Evolutionary conservation across 2,113 vertebrate species (phyloP).

Genomic region (Bubo blakistoni): DNA sequence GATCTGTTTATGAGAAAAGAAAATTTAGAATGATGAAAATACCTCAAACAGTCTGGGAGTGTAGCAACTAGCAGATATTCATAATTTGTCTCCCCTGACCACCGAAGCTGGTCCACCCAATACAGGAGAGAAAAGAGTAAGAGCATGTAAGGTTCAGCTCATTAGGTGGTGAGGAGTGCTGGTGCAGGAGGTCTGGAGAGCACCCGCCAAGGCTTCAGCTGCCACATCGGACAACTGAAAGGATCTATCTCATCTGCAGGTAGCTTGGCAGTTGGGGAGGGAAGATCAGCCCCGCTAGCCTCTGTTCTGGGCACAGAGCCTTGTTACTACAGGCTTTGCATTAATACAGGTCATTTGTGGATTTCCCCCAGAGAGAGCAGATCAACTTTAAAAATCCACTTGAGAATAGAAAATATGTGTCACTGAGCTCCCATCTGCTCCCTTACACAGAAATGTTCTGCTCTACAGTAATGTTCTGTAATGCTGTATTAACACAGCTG

Average conservation of each 20-base stretch:
- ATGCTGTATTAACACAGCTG: background rate
- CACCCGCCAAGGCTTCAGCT: background rate
- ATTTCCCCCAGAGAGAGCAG: background rate
- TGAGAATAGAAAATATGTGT: background rate
- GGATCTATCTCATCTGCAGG: background rate
- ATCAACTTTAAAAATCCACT: background rate
- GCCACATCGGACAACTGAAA: fast-evolving
- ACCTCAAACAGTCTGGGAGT: background rate
- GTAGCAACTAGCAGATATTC: background rate
- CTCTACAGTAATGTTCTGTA: background rate
- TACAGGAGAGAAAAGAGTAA: background rate
- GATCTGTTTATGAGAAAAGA: background rate
- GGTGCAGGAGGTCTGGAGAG: background rate
- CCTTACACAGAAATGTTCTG: background rate
- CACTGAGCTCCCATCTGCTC: constrained; percentile 17
- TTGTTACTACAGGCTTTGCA: background rate
- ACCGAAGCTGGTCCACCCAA: background rate
- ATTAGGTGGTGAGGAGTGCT: background rate
- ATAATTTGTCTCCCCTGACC: background rate
- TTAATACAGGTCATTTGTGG: background rate
- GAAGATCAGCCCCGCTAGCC: background rate
- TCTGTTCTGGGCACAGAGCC: background rate
- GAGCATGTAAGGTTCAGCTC: background rate
- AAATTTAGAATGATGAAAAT: background rate
- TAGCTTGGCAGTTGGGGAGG: background rate